These are phyloP conservation scores for Sarcophilus harrisii DNA, from an alignment of 2,797 vertebrate species.

Conservation along the genomic window DNA sequence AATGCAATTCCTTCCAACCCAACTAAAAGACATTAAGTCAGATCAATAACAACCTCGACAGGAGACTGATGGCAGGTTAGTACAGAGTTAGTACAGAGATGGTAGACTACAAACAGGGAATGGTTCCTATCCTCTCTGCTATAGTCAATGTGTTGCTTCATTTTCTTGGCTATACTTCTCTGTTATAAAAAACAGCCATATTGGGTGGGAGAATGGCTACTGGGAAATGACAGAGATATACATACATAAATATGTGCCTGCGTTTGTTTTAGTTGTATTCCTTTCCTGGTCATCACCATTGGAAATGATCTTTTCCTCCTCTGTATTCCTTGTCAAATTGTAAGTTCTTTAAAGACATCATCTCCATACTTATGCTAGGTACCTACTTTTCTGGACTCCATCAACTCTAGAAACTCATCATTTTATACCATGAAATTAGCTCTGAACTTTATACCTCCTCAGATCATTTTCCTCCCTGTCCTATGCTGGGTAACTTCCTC, in stretches of 20 bases:
- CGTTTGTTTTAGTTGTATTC: neutral
- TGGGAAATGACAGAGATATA: neutral
- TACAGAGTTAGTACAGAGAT: neutral
- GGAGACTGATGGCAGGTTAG: neutral
- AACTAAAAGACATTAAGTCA: neutral
- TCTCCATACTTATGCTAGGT: neutral
- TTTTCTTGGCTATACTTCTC: neutral
- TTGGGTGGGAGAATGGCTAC: neutral
- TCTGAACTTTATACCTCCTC: neutral
- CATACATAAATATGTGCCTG: neutral
- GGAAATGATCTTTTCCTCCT: neutral
- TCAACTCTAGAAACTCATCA: neutral
- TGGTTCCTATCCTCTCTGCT: neutral
- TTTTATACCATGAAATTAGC: neutral
- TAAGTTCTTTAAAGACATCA: neutral
- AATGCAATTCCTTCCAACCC: neutral
- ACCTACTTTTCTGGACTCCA: neutral
- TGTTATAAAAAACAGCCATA: neutral
- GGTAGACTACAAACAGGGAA: neutral
- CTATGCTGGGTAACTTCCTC: neutral
- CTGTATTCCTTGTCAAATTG: neutral
- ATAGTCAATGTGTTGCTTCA: neutral
- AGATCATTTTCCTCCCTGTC: neutral
- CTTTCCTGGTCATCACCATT: neutral
- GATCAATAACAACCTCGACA: neutral